Evolutionary conservation across 2,113 vertebrate genomes (phyloP).

Genomic region (Urocolius indicus): DNA sequence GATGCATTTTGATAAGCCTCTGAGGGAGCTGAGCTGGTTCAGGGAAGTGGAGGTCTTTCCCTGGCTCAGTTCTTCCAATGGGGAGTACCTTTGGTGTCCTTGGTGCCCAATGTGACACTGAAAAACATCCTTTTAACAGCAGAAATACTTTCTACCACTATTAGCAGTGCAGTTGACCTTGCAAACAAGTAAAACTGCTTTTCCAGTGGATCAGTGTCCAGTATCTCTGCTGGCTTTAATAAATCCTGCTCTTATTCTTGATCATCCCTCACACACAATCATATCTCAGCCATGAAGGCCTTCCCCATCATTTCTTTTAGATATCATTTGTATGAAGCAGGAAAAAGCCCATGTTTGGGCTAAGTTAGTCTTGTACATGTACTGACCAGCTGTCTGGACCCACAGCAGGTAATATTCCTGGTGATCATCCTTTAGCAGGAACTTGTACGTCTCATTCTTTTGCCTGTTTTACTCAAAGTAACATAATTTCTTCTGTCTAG

Average conservation of each 20-base stretch:
- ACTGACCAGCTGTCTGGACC: not conserved
- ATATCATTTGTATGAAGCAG: not conserved
- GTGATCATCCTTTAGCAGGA: not conserved
- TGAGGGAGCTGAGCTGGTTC: not conserved
- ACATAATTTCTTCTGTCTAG: not conserved
- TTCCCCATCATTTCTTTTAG: not conserved
- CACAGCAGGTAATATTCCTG: not conserved
- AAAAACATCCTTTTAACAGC: not conserved
- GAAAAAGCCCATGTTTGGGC: not conserved
- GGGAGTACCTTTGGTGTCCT: not conserved
- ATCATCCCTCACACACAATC: not conserved
- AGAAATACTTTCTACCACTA: not conserved
- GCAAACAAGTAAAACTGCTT: not conserved
- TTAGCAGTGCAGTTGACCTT: not conserved
- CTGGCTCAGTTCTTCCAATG: not conserved
- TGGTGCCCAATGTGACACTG: not conserved
- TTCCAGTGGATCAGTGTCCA: not conserved
- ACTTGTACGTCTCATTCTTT: not conserved
- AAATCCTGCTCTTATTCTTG: fast-evolving
- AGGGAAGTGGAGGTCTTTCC: not conserved
- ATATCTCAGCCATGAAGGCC: not conserved
- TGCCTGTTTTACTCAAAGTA: not conserved
- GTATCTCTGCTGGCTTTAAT: not conserved
- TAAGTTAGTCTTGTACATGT: not conserved
- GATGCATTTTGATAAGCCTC: not conserved